These are phyloP conservation scores for Papilio helenus DNA, from an alignment of 1,140 invertebrate species.

Conservation along the genomic window DNA sequence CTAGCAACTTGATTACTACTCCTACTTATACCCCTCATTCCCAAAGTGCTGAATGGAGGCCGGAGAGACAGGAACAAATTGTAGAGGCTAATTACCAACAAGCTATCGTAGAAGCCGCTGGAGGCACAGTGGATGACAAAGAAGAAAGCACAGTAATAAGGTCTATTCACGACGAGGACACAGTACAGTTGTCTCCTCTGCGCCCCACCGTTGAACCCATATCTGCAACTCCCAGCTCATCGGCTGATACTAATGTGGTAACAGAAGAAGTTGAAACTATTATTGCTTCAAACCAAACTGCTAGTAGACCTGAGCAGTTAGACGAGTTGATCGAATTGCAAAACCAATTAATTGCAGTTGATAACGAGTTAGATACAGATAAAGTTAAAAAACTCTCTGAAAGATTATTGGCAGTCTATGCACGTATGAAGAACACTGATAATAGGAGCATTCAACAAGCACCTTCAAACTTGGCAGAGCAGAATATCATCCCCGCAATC, in stretches of 20 bases:
- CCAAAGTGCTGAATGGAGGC: background rate
- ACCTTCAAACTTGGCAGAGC: background rate
- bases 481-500: background rate
- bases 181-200: background rate
- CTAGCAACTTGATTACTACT: conserved; percentile 47
- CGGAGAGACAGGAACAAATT: background rate
- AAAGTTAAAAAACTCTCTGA: conserved; percentile 9
- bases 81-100: background rate
- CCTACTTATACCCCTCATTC: background rate
- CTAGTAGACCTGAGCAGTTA: background rate
- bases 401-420: background rate
- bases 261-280: background rate
- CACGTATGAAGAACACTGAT: background rate
- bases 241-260: background rate
- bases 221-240: background rate
- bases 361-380: background rate
- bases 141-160: background rate
- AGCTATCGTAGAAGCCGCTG: background rate
- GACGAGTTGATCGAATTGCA: background rate
- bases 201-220: background rate
- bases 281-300: background rate
- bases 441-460: background rate
- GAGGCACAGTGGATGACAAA: background rate
- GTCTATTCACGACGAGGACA: background rate
- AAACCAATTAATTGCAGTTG: background rate